Evolutionary conservation across 2,113 vertebrate genomes (phyloP).

Genomic region (Callionymus lyra): DNA sequence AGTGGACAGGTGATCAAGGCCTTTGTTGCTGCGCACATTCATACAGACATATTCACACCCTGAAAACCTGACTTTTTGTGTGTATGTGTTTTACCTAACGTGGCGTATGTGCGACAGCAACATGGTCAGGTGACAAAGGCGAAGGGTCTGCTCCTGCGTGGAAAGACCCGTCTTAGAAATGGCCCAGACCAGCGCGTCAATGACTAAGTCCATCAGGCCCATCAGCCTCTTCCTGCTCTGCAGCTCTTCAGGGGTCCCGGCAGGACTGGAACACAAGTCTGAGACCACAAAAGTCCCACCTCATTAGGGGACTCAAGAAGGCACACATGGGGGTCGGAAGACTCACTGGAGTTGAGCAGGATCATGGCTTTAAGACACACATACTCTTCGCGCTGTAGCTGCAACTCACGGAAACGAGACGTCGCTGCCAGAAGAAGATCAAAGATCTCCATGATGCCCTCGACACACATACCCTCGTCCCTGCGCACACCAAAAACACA

Average conservation of each 20-base stretch:
- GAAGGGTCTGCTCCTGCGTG: slow-evolving; percentile 79
- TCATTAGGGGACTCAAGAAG: background rate
- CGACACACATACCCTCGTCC: slow-evolving; percentile 93
- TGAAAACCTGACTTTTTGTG: background rate
- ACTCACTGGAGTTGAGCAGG: slow-evolving; percentile 97
- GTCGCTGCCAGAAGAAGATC: slow-evolving; percentile 94
- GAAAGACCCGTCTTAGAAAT: slow-evolving; percentile 83
- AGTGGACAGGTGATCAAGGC: slow-evolving; percentile 89
- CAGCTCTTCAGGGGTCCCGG: slow-evolving; percentile 66
- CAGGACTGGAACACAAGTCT: slow-evolving; percentile 74
- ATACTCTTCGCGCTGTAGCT: slow-evolving; percentile 91
- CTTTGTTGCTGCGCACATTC: slow-evolving; percentile 79
- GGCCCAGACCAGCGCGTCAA: slow-evolving; percentile 88
- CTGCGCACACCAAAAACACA: slow-evolving; percentile 46
- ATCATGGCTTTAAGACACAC: slow-evolving; percentile 97
- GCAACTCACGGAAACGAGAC: slow-evolving; percentile 87
- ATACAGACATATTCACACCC: background rate
- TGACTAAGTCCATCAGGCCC: slow-evolving; percentile 80
- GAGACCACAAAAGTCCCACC: slow-evolving; percentile 4
- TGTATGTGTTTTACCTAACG: slow-evolving; percentile 70
- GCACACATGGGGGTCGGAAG: background rate
- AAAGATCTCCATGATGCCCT: slow-evolving; percentile 97
- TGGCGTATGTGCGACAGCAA: slow-evolving; percentile 93
- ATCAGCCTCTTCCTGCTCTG: slow-evolving; percentile 80
- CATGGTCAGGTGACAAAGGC: slow-evolving; percentile 87